phyloP scores from a whole-genome alignment of 1,140 invertebrate species.

The Lordiphosa mommai region DNA sequence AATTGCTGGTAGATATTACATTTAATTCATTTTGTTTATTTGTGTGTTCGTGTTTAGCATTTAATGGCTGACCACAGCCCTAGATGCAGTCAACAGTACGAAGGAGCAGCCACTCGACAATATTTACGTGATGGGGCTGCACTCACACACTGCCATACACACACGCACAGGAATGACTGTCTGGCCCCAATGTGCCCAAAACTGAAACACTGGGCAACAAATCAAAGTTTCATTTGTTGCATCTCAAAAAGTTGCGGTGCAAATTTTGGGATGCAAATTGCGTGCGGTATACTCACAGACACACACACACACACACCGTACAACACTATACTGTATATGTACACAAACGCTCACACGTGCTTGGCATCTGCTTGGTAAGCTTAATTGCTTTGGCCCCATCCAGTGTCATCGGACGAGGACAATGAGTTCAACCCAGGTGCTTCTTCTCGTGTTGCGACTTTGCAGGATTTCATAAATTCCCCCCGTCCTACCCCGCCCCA shows the following conservation, averaged over 20 bases:
- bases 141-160: not conserved
- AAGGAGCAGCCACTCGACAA: slow-evolving; percentile 15
- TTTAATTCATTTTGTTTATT: slow-evolving; percentile 17
- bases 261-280: slow-evolving; percentile 50
- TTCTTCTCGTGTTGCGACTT: not conserved
- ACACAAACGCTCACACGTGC: not conserved
- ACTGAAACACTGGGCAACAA: slow-evolving; percentile 36
- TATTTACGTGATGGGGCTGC: slow-evolving; percentile 38
- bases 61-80: slow-evolving; percentile 13
- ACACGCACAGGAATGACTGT: slow-evolving; percentile 1
- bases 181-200: slow-evolving; percentile 49
- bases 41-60: slow-evolving; percentile 18
- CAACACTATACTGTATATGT: not conserved
- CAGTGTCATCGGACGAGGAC: slow-evolving; percentile 8
- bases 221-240: slow-evolving; percentile 59
- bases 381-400: slow-evolving; percentile 42
- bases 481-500: too few relatives aligned
- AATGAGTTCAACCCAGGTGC: slow-evolving; percentile 16
- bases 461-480: slow-evolving; percentile 3
- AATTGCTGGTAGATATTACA: slow-evolving; percentile 7
- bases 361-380: slow-evolving; percentile 30
- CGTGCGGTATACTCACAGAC: slow-evolving; percentile 19
- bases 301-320: not conserved
- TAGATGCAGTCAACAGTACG: slow-evolving; percentile 4
- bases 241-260: slow-evolving; percentile 41